Evolutionary conservation across 2,888 invertebrate species (phyloP).

Genomic region (Sinotaia quadrata): DNA sequence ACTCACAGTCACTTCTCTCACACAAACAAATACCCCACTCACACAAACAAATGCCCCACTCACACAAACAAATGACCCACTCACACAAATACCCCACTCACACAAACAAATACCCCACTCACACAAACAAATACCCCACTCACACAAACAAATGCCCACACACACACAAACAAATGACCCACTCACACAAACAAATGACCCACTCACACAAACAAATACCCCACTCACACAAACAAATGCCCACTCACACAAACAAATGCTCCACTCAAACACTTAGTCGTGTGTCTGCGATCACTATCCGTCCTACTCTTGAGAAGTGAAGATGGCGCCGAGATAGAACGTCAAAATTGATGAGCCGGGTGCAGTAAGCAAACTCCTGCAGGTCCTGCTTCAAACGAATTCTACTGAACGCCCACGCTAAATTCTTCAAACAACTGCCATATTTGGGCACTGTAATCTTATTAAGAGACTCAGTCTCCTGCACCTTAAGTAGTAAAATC

Average conservation of each 20-base stretch:
- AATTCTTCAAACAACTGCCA: too few species aligned
- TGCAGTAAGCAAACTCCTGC: too few species aligned
- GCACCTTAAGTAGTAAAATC: too few species aligned
- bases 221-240: neutral
- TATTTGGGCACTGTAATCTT: too few species aligned
- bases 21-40: neutral
- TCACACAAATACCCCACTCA: neutral
- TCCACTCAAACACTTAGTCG: slow-evolving; percentile 1
- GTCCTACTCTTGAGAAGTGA: too few species aligned
- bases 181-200: neutral
- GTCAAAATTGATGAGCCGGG: too few species aligned
- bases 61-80: neutral
- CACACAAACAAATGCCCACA: neutral
- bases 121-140: neutral
- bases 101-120: neutral
- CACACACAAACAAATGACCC: neutral
- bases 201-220: neutral
- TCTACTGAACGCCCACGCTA: too few species aligned
- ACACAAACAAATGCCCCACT: neutral
- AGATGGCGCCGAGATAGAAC: too few species aligned
- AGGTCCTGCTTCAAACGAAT: too few species aligned
- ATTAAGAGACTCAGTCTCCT: too few species aligned
- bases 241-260: slow-evolving; percentile 2
- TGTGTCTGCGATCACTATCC: too few species aligned
- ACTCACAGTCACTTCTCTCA: neutral